A percentile compares a stretch with the other conserved stretches of the same genome.
phyloP scores from a whole-genome alignment of 1,140 invertebrate species.

The Pseudomyrmex gracilis region DNA sequence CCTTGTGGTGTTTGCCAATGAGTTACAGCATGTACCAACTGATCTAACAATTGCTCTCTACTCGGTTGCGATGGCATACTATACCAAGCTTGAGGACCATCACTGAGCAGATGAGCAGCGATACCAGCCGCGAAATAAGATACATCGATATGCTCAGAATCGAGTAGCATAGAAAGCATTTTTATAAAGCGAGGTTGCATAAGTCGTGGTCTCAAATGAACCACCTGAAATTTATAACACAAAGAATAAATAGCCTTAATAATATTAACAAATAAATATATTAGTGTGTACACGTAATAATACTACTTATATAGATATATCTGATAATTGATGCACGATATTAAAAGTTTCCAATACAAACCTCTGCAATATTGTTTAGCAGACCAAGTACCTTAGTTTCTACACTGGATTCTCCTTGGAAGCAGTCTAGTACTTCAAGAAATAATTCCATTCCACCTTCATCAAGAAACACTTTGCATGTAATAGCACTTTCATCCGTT shows the following conservation, averaged over 20 bases:
- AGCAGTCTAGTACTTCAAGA: slow-evolving; percentile 89
- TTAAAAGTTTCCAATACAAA: slow-evolving; percentile 77
- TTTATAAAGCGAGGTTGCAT: slow-evolving; percentile 89
- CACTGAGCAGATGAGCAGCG: slow-evolving; percentile 91
- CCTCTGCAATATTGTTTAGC: slow-evolving; percentile 94
- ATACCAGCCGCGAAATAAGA: slow-evolving; percentile 95
- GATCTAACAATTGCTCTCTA: slow-evolving; percentile 86
- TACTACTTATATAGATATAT: slow-evolving; percentile 12
- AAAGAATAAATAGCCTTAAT: slow-evolving; percentile 20
- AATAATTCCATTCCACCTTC: slow-evolving; percentile 91
- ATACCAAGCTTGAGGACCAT: slow-evolving; percentile 86
- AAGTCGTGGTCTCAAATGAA: slow-evolving; percentile 86
- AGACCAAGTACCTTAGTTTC: slow-evolving; percentile 93
- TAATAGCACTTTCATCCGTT: slow-evolving; percentile 91
- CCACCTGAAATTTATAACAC: slow-evolving; percentile 74
- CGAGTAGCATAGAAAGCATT: slow-evolving; percentile 88
- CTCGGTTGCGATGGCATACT: slow-evolving; percentile 72
- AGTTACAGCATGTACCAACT: slow-evolving; percentile 87
- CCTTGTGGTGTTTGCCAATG: slow-evolving; percentile 90
- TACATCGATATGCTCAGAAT: slow-evolving; percentile 91
- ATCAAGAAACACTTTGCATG: slow-evolving; percentile 91
- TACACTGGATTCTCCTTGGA: slow-evolving; percentile 88
- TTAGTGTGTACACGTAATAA: neutral
- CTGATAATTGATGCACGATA: too few relatives aligned
- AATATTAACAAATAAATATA: neutral